Evolutionary conservation across 1,140 invertebrate genomes (phyloP).

Genomic region (Drosophila pandora): DNA sequence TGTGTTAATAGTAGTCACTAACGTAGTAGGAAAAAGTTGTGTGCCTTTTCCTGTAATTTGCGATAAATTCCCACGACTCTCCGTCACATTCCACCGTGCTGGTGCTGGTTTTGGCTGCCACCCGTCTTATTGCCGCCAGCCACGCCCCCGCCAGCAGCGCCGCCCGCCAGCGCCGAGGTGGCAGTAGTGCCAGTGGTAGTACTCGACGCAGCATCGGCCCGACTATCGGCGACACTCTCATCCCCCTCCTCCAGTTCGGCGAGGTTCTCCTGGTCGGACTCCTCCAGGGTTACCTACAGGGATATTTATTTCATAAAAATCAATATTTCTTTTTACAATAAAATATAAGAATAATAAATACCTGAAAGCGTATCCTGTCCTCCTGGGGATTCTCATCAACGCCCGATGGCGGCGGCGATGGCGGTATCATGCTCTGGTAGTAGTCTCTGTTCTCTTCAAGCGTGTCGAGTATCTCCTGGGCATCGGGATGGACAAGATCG

Average conservation of each 20-base stretch:
- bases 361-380: constrained; percentile 89
- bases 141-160: constrained; percentile 58
- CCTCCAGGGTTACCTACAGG: constrained; percentile 91
- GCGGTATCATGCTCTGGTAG: constrained; percentile 95
- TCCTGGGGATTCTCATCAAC: constrained; percentile 84
- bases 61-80: constrained; percentile 93
- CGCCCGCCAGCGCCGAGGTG: constrained; percentile 40
- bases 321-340: no score
- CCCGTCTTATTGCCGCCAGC: constrained; percentile 73
- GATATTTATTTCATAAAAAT: constrained; percentile 59
- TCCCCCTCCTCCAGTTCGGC: constrained; percentile 86
- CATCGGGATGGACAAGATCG: constrained; percentile 99
- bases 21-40: constrained; percentile 84
- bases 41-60: constrained; percentile 93
- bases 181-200: constrained; percentile 62
- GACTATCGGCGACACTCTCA: constrained; percentile 85
- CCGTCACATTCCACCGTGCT: constrained; percentile 91
- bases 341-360: constrained; percentile 55
- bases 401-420: constrained; percentile 89
- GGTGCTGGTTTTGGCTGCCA: constrained; percentile 84
- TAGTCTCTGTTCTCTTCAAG: constrained; percentile 99
- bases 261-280: constrained; percentile 87
- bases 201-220: constrained; percentile 74
- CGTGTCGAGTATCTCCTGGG: constrained; percentile 98
- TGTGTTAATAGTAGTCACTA: constrained; percentile 78